These are phyloP conservation scores for Anastatus disparis DNA, from an alignment of 1,140 invertebrate genomes.

Conservation along the genomic window DNA sequence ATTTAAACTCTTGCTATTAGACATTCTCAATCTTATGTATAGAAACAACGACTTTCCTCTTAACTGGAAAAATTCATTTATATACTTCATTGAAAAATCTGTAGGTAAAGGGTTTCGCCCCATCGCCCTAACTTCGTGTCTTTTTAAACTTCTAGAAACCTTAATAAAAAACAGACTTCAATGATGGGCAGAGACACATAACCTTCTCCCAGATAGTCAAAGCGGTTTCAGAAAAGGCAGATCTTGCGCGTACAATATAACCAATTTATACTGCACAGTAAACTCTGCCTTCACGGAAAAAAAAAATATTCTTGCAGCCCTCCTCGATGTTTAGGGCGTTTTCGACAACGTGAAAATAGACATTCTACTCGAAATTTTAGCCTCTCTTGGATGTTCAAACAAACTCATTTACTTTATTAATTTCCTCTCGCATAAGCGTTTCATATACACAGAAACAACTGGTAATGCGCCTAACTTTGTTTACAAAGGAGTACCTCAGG, in stretches of 20 bases:
- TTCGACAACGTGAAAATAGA: constrained; percentile 11
- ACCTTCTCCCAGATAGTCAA: background rate
- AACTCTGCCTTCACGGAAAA: background rate
- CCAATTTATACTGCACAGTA: background rate
- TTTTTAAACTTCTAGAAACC: background rate
- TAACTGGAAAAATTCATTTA: background rate
- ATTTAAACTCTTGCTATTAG: background rate
- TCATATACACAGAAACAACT: background rate
- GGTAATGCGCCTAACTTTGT: background rate
- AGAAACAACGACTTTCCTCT: background rate
- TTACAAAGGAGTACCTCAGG: background rate
- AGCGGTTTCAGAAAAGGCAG: background rate
- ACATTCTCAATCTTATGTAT: background rate
- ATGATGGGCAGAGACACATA: background rate
- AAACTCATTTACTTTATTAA: background rate
- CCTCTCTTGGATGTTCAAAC: background rate
- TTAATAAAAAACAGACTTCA: background rate
- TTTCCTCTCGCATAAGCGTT: background rate
- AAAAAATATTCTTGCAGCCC: background rate
- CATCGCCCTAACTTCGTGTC: background rate
- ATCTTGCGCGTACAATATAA: background rate
- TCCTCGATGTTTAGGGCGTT: background rate
- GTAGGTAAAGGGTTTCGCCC: background rate
- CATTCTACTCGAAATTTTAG: background rate
- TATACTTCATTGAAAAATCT: background rate